Conservation (phyloP, 2,888 invertebrate species). For the Dasysyrphus albostriatus region DNA sequence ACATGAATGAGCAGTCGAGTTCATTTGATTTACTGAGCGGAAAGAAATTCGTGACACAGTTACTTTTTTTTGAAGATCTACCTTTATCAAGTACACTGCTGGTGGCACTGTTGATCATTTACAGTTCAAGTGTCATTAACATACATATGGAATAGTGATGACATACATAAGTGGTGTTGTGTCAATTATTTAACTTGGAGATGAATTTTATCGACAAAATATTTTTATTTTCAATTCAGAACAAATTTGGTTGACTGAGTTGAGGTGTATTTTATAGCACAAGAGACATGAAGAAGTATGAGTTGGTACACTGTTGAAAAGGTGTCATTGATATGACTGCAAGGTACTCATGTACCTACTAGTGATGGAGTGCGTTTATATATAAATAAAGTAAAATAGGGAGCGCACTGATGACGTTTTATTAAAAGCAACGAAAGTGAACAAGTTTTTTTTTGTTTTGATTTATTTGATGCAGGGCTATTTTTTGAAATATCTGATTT, state of each 20-base stretch:
- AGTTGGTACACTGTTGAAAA: constrained; percentile 27
- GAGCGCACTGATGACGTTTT: background rate
- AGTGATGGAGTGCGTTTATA: background rate
- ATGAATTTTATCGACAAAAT: constrained; percentile 45
- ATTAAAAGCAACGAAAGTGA: background rate
- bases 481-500: no score
- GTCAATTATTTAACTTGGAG: constrained; percentile 39
- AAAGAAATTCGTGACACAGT: constrained; percentile 59
- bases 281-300: background rate
- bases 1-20: constrained; percentile 46
- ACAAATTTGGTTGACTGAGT: constrained; percentile 40
- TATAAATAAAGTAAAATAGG: background rate
- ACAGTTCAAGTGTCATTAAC: constrained; percentile 70
- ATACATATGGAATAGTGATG: constrained; percentile 51
- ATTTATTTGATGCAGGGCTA: no score
- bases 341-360: background rate
- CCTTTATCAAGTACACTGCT: background rate
- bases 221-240: constrained; percentile 29
- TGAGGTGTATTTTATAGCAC: background rate
- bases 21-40: constrained; percentile 61
- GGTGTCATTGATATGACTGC: constrained; percentile 21
- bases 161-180: constrained; percentile 49
- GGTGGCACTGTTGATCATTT: constrained; percentile 62
- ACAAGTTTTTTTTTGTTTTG: background rate
- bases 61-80: constrained; percentile 28